Evolutionary conservation across 2,113 vertebrate genomes (phyloP), one percentile per base, ranked within the genome.

Genomic region (Indri indri): DNA sequence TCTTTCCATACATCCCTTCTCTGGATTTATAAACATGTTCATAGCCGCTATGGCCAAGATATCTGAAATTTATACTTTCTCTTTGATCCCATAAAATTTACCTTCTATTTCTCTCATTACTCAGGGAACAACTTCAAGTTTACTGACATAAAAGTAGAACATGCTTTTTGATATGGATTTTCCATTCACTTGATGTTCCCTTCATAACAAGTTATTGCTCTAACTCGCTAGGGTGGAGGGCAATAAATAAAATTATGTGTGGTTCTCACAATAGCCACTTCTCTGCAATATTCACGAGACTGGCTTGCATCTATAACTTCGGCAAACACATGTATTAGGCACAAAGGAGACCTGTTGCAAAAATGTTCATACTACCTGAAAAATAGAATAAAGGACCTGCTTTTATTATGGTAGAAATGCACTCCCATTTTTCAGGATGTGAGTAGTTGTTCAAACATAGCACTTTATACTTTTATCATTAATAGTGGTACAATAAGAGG

Each of bases 51-150:
- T 17, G 50, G 37, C 74, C 59, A 91, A 95, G 68, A 81, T 47
- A 95, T 96, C 95, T 95, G 82, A 97, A 96, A 96, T 96, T 88
- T 96, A 97, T 96, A 66, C 87, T 96, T 97, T 95, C 79, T 66
- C 84, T 97, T 88, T 97, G 93, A 97, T 94, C 74, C 65, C 40
- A 83, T 95, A 95, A 97, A 94, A 97, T 79, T 91, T 81, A 87
- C 74, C 93, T 95, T 80, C 89, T 80, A 17, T 70, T 87, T 80
- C 90, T 93, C 87, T 97, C 97, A 90, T 94, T 97, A 76, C 95
- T 83, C 95, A 93, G 83, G 77, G 93, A 97, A 90, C 89, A 95
- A 68, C 93, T 95, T 95, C 68, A 61, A 47, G 37, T 94, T 97
- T 87, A 89, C 95, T 0, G 32, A 94, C 91, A 95, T 96, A 88